phyloP scores from a whole-genome alignment of 2,888 invertebrate species.

The Leucania comma region DNA sequence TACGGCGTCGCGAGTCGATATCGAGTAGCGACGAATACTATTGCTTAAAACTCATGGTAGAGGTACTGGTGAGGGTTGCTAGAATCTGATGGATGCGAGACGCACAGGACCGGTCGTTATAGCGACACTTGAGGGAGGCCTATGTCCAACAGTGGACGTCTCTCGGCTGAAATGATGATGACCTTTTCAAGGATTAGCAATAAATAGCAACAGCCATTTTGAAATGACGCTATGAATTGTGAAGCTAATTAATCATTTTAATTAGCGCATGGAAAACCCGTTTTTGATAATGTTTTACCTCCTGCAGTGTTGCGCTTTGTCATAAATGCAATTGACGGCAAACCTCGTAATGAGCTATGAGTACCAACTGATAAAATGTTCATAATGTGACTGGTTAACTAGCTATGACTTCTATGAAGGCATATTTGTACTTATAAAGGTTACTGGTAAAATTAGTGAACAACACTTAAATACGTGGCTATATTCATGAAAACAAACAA shows the following conservation, averaged over 20 bases:
- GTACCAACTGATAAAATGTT: constrained; percentile 12
- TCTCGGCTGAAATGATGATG: too few species aligned
- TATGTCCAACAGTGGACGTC: too few species aligned
- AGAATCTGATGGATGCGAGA: too few species aligned
- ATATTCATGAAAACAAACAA: too few species aligned
- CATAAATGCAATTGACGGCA: not conserved
- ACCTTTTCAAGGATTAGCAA: constrained; percentile 5
- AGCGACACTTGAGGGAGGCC: too few species aligned
- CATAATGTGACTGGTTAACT: constrained; percentile 5
- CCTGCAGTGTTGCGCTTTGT: constrained; percentile 5
- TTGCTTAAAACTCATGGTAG: too few species aligned
- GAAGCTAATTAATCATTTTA: constrained; percentile 8
- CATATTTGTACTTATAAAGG: not conserved
- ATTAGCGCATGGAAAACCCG: constrained; percentile 26
- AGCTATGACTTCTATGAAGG: constrained; percentile 16
- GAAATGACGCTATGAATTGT: not conserved
- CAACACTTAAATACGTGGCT: too few species aligned
- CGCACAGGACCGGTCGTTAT: too few species aligned
- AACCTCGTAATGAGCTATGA: constrained; percentile 12
- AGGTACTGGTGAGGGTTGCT: too few species aligned
- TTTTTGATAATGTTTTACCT: constrained; percentile 31
- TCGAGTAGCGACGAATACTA: too few species aligned
- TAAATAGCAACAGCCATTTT: not conserved
- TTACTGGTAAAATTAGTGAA: too few species aligned
- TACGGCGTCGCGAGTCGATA: too few species aligned